Evolutionary conservation across 1,140 invertebrate species (phyloP), one percentile per base, ranked within the genome.

Genomic region (Contarinia nasturtii): DNA sequence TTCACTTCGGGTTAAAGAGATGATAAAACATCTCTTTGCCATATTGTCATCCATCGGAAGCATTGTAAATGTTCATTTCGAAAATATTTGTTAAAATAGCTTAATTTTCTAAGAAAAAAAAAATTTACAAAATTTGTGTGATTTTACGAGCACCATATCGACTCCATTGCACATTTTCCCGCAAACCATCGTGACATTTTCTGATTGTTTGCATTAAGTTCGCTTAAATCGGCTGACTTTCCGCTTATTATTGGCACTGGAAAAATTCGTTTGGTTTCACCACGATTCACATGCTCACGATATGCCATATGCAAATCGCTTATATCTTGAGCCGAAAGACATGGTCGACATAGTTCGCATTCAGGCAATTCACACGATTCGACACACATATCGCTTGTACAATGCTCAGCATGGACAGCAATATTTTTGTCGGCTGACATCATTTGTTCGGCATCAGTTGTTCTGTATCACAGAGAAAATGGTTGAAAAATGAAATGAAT

Each of bases 331-430:
- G 65, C 52, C n/a, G 66, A 75, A 15, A 91, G 66, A 60, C 90
- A 95, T 0, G 75, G 73, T 47, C 69, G 71, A 59, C 92, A 95
- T 0, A 92, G 58, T 44, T 72, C 67, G 58, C 91, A 95, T n/a
- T 80, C 67, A 7, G 68, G 55, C 22, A 68, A 65, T 46, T 71
- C 65, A 57, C 85, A 89, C 21, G 73, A 72, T 4, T 73, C 67
- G 43, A 73, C 72, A 56, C 78, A 79, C 7, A 67, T 52, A 12
- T 67, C 59, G 42, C 59, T 67, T 19, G 61, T 54, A 59, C 90
- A 93, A 49, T 76, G 60, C 38, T 83, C 73, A 1, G 83, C 73
- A 55, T 77, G 77, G 0, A 88, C 83, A 1, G 76, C 72, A 44
- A 93, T 66, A 60, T 92, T 89, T 63, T 85, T 86, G 27, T 79